phyloP scores from a whole-genome alignment of 2,113 vertebrate genomes.

The Ptilorrhoa leucosticta region DNA sequence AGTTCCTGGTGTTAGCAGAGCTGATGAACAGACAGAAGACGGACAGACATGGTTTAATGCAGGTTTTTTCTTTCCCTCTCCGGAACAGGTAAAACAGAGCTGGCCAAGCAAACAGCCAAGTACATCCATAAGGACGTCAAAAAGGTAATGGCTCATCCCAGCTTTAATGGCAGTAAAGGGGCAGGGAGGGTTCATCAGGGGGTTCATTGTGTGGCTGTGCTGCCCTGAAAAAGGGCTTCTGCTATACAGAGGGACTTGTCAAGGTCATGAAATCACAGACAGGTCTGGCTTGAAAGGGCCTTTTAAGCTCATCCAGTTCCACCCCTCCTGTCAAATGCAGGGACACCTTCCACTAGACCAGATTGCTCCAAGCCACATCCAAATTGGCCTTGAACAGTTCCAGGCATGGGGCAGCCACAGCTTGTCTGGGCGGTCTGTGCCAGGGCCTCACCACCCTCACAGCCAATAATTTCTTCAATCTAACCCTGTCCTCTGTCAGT shows the following conservation, averaged over 20 bases:
- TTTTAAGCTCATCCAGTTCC: background rate
- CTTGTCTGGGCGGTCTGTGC: background rate
- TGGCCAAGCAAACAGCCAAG: conserved; percentile 95
- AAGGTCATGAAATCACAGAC: background rate
- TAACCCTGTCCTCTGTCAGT: background rate
- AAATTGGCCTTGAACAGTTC: background rate
- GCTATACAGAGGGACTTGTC: background rate
- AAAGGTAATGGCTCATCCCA: conserved; percentile 74
- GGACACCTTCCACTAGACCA: background rate
- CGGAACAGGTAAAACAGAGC: conserved; percentile 89
- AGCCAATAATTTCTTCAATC: background rate
- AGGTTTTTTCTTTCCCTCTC: background rate
- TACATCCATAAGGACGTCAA: conserved; percentile 96
- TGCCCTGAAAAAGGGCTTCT: background rate
- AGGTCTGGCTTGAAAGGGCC: background rate
- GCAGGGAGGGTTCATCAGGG: fast-evolving
- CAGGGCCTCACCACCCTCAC: fast-evolving
- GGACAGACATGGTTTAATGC: background rate
- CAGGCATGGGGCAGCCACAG: background rate
- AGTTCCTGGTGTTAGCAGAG: no score
- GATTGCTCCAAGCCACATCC: background rate
- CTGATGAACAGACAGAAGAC: background rate
- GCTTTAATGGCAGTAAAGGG: background rate
- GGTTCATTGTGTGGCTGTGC: background rate
- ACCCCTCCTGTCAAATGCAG: background rate